These are phyloP conservation scores for Formicarius rufipectus DNA, from an alignment of 2,113 vertebrate genomes.

Conservation along the genomic window DNA sequence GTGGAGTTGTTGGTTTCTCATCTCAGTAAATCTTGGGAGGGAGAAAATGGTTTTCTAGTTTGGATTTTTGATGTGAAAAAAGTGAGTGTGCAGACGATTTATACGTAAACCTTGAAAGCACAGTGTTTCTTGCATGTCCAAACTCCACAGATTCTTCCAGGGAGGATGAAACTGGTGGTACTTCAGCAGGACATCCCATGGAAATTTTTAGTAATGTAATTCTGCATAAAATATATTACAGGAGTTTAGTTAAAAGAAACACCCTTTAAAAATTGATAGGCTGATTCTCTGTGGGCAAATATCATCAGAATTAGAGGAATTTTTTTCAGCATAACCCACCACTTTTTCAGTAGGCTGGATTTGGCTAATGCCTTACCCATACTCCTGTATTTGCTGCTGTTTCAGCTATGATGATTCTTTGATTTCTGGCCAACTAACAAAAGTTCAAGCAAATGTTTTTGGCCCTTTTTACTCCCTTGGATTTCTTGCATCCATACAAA, in stretches of 20 bases:
- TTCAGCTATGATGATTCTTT: background rate
- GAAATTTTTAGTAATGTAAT: constrained; percentile 13
- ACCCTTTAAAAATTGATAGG: background rate
- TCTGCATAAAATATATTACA: constrained; percentile 9
- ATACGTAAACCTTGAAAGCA: background rate
- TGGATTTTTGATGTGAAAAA: background rate
- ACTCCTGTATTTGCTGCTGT: background rate
- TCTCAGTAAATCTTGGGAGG: background rate
- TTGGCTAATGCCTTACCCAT: background rate
- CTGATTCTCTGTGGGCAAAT: background rate
- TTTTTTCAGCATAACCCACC: background rate
- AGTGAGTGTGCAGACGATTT: background rate
- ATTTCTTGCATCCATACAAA: background rate
- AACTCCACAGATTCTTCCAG: background rate
- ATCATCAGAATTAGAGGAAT: background rate
- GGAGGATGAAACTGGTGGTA: background rate
- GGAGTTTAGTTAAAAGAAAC: constrained; percentile 41
- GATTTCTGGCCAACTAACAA: background rate
- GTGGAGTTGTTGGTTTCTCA: background rate
- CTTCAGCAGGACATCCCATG: background rate
- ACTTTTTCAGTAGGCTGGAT: background rate
- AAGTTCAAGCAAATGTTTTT: background rate
- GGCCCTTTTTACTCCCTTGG: background rate
- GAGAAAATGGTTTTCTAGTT: background rate
- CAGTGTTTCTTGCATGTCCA: background rate